Evolutionary conservation across 2,113 vertebrate genomes (phyloP).

Genomic region (Oryzias javanicus): DNA sequence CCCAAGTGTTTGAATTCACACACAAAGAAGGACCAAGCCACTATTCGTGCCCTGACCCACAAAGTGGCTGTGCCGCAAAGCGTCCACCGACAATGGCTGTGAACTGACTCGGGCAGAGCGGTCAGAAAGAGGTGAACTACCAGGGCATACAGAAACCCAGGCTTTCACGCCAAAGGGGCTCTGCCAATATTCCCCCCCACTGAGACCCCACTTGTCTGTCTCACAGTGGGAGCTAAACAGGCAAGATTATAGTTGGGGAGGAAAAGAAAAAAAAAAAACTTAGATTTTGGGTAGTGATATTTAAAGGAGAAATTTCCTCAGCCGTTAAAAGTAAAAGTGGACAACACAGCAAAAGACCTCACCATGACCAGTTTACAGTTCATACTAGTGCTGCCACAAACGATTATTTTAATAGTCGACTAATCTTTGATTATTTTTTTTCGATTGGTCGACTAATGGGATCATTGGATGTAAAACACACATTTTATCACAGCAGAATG

Average conservation of each 20-base stretch:
- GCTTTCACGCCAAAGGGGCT: no score
- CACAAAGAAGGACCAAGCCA: slow-evolving; percentile 20
- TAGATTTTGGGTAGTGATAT: background rate
- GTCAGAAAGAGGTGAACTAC: slow-evolving; percentile 30
- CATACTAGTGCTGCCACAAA: no score
- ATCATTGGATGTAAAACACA: no score
- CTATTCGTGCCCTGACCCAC: slow-evolving; percentile 37
- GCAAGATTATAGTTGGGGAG: slow-evolving; percentile 12
- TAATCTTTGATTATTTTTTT: no score
- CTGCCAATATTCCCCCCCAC: slow-evolving; percentile 5
- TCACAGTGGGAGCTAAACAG: slow-evolving; percentile 18
- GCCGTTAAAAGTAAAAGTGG: no score
- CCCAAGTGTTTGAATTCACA: slow-evolving; percentile 40
- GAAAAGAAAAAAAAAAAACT: slow-evolving; percentile 2
- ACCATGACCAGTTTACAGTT: no score
- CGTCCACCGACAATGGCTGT: slow-evolving; percentile 26
- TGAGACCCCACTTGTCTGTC: slow-evolving; percentile 36
- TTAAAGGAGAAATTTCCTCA: slow-evolving; percentile 9
- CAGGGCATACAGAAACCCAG: slow-evolving; percentile 18
- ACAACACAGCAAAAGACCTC: no score
- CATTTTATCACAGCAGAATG: no score
- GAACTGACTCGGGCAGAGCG: slow-evolving; percentile 18
- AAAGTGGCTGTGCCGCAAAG: slow-evolving; percentile 13
- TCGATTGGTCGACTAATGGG: no score
- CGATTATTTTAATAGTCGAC: no score